These are phyloP conservation scores for Silvanus unidentatus DNA, from an alignment of 2,888 invertebrate species.

Conservation along the genomic window DNA sequence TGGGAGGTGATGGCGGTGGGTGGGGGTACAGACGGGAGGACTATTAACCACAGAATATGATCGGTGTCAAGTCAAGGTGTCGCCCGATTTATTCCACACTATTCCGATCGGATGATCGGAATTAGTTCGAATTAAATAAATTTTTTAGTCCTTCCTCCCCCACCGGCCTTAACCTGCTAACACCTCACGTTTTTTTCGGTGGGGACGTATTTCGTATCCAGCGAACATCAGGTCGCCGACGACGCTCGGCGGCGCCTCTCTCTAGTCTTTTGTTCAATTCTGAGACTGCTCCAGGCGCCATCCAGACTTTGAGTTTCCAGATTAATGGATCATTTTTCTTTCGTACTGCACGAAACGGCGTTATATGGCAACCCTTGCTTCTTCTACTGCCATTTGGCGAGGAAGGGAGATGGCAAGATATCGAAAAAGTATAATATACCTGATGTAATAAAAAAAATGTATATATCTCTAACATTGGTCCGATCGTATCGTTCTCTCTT, in stretches of 20 bases:
- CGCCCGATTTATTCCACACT: conserved; percentile 36
- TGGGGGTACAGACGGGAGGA: conserved; percentile 14
- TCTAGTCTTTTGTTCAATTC: conserved; percentile 37
- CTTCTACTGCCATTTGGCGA: no score
- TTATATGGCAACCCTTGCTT: conserved; percentile 13
- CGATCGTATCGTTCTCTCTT: no score
- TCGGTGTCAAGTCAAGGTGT: conserved; percentile 39
- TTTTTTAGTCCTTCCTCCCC: no score
- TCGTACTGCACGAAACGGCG: conserved; percentile 31
- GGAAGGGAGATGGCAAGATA: no score
- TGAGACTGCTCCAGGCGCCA: conserved; percentile 58
- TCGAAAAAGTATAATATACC: no score
- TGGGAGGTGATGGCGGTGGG: neutral
- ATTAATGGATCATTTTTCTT: conserved; percentile 80
- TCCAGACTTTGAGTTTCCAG: conserved; percentile 69
- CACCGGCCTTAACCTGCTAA: conserved; percentile 26
- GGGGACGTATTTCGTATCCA: conserved; percentile 23
- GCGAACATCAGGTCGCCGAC: conserved; percentile 29
- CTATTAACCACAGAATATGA: conserved; percentile 36
- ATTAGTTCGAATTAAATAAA: no score
- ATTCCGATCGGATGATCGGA: no score
- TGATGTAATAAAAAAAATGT: no score
- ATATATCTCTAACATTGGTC: no score
- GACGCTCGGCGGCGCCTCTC: conserved; percentile 31
- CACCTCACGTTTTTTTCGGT: conserved; percentile 15